phyloP scores from a whole-genome alignment of 1,140 invertebrate species.

The Drosophila grimshawi region DNA sequence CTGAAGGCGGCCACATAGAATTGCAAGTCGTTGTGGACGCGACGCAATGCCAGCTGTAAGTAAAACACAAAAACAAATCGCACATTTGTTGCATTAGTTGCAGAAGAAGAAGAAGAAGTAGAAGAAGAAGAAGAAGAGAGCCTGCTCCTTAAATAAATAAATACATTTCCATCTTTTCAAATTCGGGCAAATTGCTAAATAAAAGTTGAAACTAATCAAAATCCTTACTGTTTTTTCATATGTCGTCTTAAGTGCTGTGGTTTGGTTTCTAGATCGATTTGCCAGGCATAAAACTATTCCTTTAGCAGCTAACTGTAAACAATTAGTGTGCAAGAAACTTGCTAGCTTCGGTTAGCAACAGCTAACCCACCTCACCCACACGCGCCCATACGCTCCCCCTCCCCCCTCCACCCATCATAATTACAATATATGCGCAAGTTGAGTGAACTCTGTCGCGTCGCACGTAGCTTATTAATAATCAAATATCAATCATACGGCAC shows the following conservation, averaged over 20 bases:
- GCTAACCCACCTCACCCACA: not conserved
- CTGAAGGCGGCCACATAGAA: constrained; percentile 69
- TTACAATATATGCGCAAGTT: constrained; percentile 14
- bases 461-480: constrained; percentile 37
- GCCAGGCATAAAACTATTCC: not conserved
- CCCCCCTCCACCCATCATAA: not conserved
- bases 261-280: too few species aligned
- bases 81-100: not conserved
- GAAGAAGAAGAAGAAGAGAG: not conserved
- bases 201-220: not conserved
- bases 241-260: too few species aligned
- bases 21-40: constrained; percentile 66
- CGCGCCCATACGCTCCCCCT: not conserved
- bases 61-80: not conserved
- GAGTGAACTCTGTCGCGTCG: constrained; percentile 28
- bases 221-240: too few species aligned
- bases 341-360: not conserved
- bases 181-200: too few species aligned
- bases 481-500: constrained; percentile 54
- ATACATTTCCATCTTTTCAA: not conserved
- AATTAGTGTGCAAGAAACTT: constrained; percentile 3
- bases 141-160: too few species aligned
- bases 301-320: constrained; percentile 10
- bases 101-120: not conserved
- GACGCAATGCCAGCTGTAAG: constrained; percentile 61